phyloP scores from a whole-genome alignment of 2,888 invertebrate species.

The Cancer borealis region DNA sequence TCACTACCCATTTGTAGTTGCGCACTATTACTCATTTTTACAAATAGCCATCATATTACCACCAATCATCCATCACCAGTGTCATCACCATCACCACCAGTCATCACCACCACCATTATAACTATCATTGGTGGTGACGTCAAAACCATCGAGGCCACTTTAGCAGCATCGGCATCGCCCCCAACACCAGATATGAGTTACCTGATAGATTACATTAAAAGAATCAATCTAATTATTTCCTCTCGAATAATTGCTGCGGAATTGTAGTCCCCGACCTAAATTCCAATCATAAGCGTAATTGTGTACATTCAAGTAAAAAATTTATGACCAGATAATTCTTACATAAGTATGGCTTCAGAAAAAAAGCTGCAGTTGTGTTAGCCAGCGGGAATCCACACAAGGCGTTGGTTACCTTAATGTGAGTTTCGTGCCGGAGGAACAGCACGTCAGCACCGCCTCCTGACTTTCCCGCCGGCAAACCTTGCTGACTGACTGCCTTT shows the following conservation, averaged over 20 bases:
- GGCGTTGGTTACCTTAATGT: background rate
- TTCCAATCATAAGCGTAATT: conserved; percentile 30
- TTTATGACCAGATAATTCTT: conserved; percentile 13
- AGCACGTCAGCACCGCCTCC: background rate
- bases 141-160: background rate
- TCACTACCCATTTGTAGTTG: background rate
- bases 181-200: conserved; percentile 7
- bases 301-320: background rate
- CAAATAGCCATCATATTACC: background rate
- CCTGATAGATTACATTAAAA: conserved; percentile 2
- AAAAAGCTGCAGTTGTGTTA: background rate
- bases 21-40: background rate
- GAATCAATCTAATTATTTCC: conserved; percentile 21
- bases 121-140: background rate
- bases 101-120: background rate
- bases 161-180: background rate
- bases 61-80: background rate
- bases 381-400: conserved; percentile 10
- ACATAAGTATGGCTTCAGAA: conserved; percentile 33
- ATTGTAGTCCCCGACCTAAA: background rate
- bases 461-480: background rate
- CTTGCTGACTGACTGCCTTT: background rate
- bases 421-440: background rate
- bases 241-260: background rate
- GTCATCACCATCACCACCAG: background rate